These are phyloP conservation scores for Bilobella aurantiaca DNA, from an alignment of 1,140 invertebrate species.

Conservation along the genomic window DNA sequence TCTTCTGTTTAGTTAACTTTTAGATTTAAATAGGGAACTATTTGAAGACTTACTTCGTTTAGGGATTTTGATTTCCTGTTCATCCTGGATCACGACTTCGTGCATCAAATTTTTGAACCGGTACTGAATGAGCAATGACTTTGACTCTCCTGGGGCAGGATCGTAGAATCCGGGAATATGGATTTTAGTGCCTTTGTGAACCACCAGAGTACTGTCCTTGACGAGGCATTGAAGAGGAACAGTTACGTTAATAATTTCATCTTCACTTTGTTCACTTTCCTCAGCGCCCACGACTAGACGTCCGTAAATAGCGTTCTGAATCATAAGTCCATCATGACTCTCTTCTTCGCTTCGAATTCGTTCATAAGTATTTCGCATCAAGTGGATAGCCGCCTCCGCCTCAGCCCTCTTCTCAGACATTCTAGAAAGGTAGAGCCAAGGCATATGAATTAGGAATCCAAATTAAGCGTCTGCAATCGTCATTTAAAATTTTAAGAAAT, in stretches of 20 bases:
- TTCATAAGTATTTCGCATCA: conserved; percentile 75
- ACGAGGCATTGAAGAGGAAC: conserved; percentile 87
- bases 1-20: no score
- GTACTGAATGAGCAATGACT: conserved; percentile 77
- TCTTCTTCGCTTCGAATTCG: conserved; percentile 66
- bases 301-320: conserved; percentile 74
- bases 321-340: conserved; percentile 66
- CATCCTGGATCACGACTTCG: conserved; percentile 67
- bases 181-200: conserved; percentile 81
- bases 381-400: conserved; percentile 67
- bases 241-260: conserved; percentile 78
- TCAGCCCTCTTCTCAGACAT: conserved; percentile 68
- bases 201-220: conserved; percentile 72
- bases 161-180: conserved; percentile 88
- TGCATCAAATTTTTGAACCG: conserved; percentile 66
- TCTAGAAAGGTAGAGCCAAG: conserved; percentile 41
- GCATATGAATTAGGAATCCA: background rate
- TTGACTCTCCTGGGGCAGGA: conserved; percentile 85
- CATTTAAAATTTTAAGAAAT: background rate
- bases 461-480: background rate
- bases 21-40: background rate
- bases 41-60: conserved; percentile 45
- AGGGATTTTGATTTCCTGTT: conserved; percentile 66
- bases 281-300: conserved; percentile 31
- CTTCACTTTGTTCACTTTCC: conserved; percentile 36